Evolutionary conservation across 2,797 vertebrate species (phyloP).

Genomic region (Oceanodroma leucorhoa): DNA sequence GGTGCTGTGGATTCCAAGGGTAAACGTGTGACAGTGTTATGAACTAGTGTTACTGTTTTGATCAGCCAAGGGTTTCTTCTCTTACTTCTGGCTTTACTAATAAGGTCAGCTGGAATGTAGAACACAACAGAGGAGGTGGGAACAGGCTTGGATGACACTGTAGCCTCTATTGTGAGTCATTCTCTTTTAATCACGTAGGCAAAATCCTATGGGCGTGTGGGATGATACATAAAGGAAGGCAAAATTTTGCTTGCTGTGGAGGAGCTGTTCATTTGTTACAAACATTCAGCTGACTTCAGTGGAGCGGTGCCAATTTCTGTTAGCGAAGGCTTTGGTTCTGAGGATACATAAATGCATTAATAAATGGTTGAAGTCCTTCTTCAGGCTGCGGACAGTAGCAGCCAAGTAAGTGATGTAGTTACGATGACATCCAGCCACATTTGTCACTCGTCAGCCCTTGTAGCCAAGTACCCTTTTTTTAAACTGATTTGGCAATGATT

Average conservation of each 20-base stretch:
- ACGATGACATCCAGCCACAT: neutral
- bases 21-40: neutral
- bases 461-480: neutral
- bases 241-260: conserved; percentile 39
- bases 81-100: neutral
- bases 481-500: neutral
- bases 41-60: neutral
- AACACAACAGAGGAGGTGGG: neutral
- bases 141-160: neutral
- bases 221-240: conserved; percentile 39
- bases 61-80: neutral
- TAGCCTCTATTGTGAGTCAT: conserved; percentile 26
- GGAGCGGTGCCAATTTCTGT: conserved; percentile 16
- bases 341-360: neutral
- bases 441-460: neutral
- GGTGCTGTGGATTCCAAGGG: neutral
- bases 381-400: neutral
- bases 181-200: neutral
- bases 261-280: conserved; percentile 44
- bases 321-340: neutral
- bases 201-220: conserved; percentile 35
- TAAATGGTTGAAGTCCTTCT: neutral
- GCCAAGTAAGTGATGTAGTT: neutral
- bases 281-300: conserved; percentile 36
- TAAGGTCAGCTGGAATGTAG: neutral